Evolutionary conservation across 2,888 invertebrate genomes (phyloP), one percentile per base, ranked within the genome.

Genomic region (Phanerotoma sp.): DNA sequence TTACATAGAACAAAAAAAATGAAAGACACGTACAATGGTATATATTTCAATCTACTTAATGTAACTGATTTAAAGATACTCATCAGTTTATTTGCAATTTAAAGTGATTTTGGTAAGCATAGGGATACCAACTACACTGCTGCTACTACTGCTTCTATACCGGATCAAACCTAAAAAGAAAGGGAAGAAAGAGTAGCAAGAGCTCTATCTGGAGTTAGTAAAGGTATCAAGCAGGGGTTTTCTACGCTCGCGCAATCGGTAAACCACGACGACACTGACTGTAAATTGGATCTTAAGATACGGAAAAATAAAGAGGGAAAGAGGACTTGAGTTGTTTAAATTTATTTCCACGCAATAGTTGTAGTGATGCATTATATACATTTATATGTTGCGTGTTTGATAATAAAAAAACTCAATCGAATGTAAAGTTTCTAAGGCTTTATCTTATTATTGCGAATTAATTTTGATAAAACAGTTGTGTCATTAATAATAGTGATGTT

Each of bases 81-180:
- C 75, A 77, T 77, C 76, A 75, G 71, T 74, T 74, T 75, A 76
- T 76, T 76, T 74, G 76, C 75, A 77, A 75, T 76, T 76, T 76
- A 77, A 76, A 77, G 64, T 71, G 70, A 66, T 66, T 48, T 18
- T 38, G 58, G 58, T 57, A 63, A 64, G 64, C 66, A n/a, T n/a
- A n/a, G n/a, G n/a, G n/a, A n/a, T n/a, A n/a, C 1, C 9, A 30
- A n/a, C 30, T 30, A 9, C 30, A 63, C 58, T 61, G 49, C 49
- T 60, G 20, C 33, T 18, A 22, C 47, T 28, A 21, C 35, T 21
- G 18, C 21, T 47, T 25, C 25, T 22, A 28, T 5, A 44, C 30
- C 21, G 33, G 51, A 35, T 22, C 38, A 16, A 16, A 25, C 48
- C 30, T 38, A 40, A 22, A 38, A 51, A 38, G 13, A 42, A 35